Conservation (phyloP, 2,888 invertebrate genomes). For the Stenotaenia linearis region DNA sequence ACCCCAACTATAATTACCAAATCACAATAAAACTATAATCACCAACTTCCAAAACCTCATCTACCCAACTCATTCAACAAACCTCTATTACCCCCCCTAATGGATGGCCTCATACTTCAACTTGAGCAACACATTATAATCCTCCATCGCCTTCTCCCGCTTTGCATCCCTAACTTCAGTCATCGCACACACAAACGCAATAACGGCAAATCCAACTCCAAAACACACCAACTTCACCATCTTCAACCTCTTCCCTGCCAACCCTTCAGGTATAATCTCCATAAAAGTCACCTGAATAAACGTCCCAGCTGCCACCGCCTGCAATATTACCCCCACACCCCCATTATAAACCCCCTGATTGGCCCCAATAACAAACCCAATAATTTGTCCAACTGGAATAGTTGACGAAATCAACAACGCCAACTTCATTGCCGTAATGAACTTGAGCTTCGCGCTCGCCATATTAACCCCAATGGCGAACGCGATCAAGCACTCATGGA, state of each 20-base stretch:
- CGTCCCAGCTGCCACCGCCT: conserved; percentile 44
- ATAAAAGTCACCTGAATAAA: conserved; percentile 44
- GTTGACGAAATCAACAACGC: conserved; percentile 40
- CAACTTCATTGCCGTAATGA: conserved; percentile 37
- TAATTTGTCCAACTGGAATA: conserved; percentile 42
- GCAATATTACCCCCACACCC: conserved; percentile 41
- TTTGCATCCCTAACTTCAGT: neutral
- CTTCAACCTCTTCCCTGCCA: conserved; percentile 24
- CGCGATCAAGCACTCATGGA: conserved; percentile 43
- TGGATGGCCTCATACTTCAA: neutral
- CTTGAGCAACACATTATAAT: neutral
- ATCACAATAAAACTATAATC: too few relatives aligned
- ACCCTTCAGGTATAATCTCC: conserved; percentile 42
- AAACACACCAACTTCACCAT: conserved; percentile 1
- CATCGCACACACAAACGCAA: neutral
- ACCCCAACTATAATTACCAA: too few relatives aligned
- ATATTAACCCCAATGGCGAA: conserved; percentile 43
- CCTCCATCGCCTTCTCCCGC: neutral
- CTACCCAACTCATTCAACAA: too few relatives aligned
- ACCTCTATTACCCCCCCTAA: too few relatives aligned
- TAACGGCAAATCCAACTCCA: neutral
- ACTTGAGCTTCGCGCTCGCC: conserved; percentile 38
- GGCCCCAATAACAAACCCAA: conserved; percentile 38
- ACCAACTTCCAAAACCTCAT: too few relatives aligned
- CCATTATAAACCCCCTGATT: conserved; percentile 38